Evolutionary conservation across 2,888 invertebrate genomes (phyloP), one percentile per base, ranked within the genome.

Genomic region (Corythucha ciliata): DNA sequence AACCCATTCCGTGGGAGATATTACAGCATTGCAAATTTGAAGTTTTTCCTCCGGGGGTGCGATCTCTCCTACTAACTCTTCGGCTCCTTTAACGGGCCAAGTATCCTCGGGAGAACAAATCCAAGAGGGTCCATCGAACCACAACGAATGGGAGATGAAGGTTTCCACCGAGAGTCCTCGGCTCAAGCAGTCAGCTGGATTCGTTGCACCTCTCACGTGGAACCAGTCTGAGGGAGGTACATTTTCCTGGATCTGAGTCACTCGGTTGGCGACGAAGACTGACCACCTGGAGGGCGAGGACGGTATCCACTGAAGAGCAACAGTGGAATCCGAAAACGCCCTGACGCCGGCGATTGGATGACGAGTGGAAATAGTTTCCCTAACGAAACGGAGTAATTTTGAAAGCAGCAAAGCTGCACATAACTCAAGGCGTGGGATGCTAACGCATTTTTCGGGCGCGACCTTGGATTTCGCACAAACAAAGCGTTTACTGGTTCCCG

Each of bases 121-220:
- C 41, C 41, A 41, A 8, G 41, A 41, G 3, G 41, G 41, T 3
- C 41, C 41, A 14, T 2, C n/a, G n/a, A 5, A 22, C 41, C 41
- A 5, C n/a, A 41, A 18, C 10, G 3, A 12, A 16, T 22, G 25
- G 8, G 22, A 14, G 6, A 21, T 8, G 10, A 40, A 21, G 6
- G 18, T 24, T 16, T 16, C 5, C 10, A 8, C 40, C 8, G 16
- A 8, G 8, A 40, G 10, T 8, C 40, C 44, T 26, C 44, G 25
- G 10, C 44, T 42, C 12, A 26, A 8, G 18, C 44, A 42, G 18
- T 42, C 44, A 14, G 44, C 25, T 7, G 36, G 36, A 16, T 36
- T 40, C 8, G 16, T 21, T 8, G 18, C 40, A 10, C 40, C 40
- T 40, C 20, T 7, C 8, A 40, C 40, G 40, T 40, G 40, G 14